Evolutionary conservation across 2,888 invertebrate species (phyloP), one percentile per base, ranked within the genome.

Genomic region (Matsumyia berberina): DNA sequence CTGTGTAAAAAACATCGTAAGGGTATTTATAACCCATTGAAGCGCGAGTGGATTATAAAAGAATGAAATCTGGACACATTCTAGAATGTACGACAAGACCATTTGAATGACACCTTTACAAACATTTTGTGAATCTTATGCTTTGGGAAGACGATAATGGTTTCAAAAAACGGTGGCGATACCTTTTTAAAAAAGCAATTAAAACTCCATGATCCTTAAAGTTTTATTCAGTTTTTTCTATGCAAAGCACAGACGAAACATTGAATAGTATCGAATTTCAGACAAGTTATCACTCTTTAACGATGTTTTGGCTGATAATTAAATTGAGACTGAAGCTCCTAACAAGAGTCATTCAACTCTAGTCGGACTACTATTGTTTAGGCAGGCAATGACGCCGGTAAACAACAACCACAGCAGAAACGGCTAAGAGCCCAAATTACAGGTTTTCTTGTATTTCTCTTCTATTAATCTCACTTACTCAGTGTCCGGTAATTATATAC

Each of bases 401-500:
- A 44, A 58, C 42, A 42, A 42, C 12, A 33, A 64, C 6, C 9
- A 8, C n/a, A 35, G 35, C n/a, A 17, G 15, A 9, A 12, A 24
- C 24, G 4, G 24, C 11, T 37, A 37, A 35, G n/a, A 35, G 17
- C 19, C 64, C 35, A 64, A 64, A 64, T 64, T 64, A 49, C n/a
- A 17, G 29, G 29, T 46, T 57, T 31, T 19, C 17, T 24, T 2
- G 6, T 29, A 17, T 51, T 37, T 4, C 39, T 11, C 53, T 15
- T 31, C 39, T 39, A 39, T 53, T 37, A 60, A 58, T 53, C 60
- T 42, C 11, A 62, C 19, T 42, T 42, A 72, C 51, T 72, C 31
- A 42, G 31, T 53, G 53, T 53, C 60, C 60, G 53, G 73, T 55
- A 64, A 64, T 64, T 73, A 64, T 31, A 15, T 29, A 24, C 24